Evolutionary conservation across 37 sponge, comb jelly and placozoan genomes (phyloP).

Genomic region (Halisarca cf. caerulea): DNA sequence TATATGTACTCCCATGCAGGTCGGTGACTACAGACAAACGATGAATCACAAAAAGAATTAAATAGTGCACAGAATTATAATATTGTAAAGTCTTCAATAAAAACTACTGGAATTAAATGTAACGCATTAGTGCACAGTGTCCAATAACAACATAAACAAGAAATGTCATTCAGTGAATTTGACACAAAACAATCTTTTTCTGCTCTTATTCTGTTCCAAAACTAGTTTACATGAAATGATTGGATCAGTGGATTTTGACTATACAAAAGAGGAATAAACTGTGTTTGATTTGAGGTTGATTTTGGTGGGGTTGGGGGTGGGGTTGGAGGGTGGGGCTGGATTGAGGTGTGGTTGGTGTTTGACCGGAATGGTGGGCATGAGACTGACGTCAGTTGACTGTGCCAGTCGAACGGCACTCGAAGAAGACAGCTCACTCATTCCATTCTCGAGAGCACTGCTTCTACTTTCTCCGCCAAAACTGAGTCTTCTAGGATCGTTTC

Average conservation of each 20-base stretch:
- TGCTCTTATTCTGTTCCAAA: no score
- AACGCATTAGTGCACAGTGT: no score
- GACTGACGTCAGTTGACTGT: slow-evolving; percentile 19
- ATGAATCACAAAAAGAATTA: no score
- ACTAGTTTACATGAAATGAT: background rate
- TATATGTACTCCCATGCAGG: no score
- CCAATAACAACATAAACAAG: no score
- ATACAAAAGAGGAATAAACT: slow-evolving; percentile 8
- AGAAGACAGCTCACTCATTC: background rate
- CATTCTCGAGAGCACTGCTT: background rate
- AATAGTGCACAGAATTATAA: no score
- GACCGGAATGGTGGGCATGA: background rate
- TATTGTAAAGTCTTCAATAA: no score
- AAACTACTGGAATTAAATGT: no score
- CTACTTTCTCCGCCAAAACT: background rate
- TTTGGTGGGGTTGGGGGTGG: background rate
- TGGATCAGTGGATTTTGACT: background rate
- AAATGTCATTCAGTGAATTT: no score
- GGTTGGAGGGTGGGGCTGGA: background rate
- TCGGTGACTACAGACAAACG: no score
- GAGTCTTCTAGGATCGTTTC: slow-evolving; percentile 8
- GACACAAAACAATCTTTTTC: no score
- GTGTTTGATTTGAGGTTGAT: background rate
- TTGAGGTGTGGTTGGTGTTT: background rate
- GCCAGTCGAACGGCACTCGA: background rate